These are phyloP conservation scores for Virgularia gustaviana DNA, from an alignment of 92 coral and sea anemone genomes.

Conservation along the genomic window DNA sequence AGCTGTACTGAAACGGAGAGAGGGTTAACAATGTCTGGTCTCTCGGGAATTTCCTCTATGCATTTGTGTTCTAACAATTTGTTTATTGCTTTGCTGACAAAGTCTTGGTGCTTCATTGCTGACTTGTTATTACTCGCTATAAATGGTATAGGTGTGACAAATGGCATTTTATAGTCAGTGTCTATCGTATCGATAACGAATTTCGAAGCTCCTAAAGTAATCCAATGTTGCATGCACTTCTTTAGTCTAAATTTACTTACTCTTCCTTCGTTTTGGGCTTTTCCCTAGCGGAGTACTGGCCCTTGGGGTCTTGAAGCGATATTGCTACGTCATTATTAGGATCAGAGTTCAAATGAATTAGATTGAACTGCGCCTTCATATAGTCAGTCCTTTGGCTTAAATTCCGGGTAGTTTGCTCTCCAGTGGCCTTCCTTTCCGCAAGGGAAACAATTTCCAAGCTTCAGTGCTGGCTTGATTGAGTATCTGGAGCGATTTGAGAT, in stretches of 20 bases:
- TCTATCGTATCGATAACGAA: slow-evolving; percentile 14
- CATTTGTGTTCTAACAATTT: slow-evolving; percentile 8
- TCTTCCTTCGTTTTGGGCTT: neutral
- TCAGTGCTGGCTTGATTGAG: neutral
- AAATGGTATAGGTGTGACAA: no score
- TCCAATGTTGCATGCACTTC: neutral
- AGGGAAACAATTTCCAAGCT: slow-evolving; percentile 27
- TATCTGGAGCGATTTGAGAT: neutral
- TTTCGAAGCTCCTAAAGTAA: neutral
- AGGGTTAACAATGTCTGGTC: slow-evolving; percentile 29
- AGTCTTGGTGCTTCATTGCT: no score
- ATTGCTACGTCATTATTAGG: neutral
- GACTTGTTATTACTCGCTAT: no score
- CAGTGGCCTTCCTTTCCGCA: slow-evolving; percentile 19
- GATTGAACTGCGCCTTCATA: neutral
- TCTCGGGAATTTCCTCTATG: slow-evolving; percentile 26
- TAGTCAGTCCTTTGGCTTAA: neutral
- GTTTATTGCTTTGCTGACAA: slow-evolving; percentile 23
- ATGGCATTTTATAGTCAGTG: neutral
- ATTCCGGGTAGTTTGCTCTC: slow-evolving; percentile 13
- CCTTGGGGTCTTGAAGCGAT: no score
- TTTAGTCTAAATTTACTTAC: slow-evolving; percentile 1
- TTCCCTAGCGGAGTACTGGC: no score
- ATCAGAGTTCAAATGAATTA: neutral
- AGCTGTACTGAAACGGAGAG: slow-evolving; percentile 47